Evolutionary conservation across 2,113 vertebrate genomes (phyloP).

Genomic region (Datnioides undecimradiatus): DNA sequence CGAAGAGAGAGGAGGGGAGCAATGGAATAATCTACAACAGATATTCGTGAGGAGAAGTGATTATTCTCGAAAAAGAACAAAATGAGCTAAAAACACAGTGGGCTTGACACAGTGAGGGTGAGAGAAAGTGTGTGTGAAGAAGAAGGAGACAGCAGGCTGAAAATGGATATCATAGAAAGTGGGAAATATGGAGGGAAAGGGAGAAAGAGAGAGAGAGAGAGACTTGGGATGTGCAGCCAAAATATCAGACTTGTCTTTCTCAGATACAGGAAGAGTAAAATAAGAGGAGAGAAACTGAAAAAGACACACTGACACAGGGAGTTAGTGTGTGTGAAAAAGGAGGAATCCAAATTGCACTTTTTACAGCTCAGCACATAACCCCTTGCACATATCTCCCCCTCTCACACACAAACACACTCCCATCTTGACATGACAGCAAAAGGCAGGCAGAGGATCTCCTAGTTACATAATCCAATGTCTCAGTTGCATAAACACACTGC

Average conservation of each 20-base stretch:
- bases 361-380: neutral
- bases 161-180: constrained; percentile 28
- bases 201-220: neutral
- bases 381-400: neutral
- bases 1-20: neutral
- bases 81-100: neutral
- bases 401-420: neutral
- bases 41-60: neutral
- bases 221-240: neutral
- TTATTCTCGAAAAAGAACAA: neutral
- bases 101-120: neutral
- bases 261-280: constrained; percentile 17
- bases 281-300: neutral
- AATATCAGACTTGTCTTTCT: constrained; percentile 24
- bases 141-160: neutral
- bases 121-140: neutral
- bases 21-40: neutral
- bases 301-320: neutral
- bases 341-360: constrained; percentile 9
- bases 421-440: constrained; percentile 29
- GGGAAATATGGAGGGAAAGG: constrained; percentile 1
- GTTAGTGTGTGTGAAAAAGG: neutral
- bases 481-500: constrained; percentile 48
- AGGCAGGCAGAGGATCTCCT: constrained; percentile 32
- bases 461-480: constrained; percentile 54